phyloP scores from a whole-genome alignment of 2,797 vertebrate species.

The Oreochromis mossambicus region DNA sequence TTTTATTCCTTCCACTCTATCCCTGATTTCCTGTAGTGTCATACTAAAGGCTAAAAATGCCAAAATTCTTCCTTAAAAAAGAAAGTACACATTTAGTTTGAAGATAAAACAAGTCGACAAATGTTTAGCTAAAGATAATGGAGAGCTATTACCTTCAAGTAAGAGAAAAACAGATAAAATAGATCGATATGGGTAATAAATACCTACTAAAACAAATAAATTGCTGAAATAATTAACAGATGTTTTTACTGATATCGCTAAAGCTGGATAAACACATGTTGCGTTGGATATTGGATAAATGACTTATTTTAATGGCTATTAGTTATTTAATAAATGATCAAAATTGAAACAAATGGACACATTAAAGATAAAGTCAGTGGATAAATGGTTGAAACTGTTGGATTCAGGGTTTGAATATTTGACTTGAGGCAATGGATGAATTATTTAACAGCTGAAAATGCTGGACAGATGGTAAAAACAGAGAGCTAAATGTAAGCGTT shows the following conservation, averaged over 20 bases:
- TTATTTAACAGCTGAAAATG: not conserved
- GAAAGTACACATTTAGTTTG: not conserved
- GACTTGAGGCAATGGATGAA: not conserved
- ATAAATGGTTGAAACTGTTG: not conserved
- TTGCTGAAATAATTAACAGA: not conserved
- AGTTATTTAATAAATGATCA: not conserved
- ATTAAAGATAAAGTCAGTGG: not conserved
- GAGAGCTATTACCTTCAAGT: not conserved
- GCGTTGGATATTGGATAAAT: not conserved
- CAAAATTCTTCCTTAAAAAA: fast-evolving
- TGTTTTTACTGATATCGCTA: not conserved
- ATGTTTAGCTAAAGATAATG: not conserved
- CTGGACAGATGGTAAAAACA: not conserved
- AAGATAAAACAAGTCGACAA: not conserved
- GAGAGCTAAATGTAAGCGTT: not conserved
- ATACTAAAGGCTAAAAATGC: not conserved
- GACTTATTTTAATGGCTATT: not conserved
- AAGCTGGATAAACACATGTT: not conserved
- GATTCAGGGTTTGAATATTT: not conserved
- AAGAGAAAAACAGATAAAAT: not conserved
- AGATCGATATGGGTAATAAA: not conserved
- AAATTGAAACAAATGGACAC: not conserved
- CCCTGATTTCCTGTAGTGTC: not conserved
- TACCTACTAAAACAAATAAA: not conserved
- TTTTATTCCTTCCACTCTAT: not conserved